Percentiles rank a stretch among this genome's conserved stretches.
These are phyloP conservation scores for Galleria mellonella DNA, from an alignment of 1,140 invertebrate genomes.

Conservation along the genomic window DNA sequence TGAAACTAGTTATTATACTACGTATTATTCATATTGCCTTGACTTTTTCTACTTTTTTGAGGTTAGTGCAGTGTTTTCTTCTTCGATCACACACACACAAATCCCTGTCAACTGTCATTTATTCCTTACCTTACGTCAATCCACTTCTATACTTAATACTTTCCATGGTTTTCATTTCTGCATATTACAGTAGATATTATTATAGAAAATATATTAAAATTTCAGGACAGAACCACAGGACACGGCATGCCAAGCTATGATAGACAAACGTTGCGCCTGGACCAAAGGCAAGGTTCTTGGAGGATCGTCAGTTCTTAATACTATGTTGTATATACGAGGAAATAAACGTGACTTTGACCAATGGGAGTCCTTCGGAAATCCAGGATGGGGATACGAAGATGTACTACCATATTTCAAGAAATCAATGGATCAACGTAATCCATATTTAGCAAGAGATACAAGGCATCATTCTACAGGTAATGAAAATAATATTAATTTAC, in stretches of 20 bases:
- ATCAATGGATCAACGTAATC: constrained; percentile 88
- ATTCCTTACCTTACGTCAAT: no score
- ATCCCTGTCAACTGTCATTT: no score
- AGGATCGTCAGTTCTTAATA: constrained; percentile 90
- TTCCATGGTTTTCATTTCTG: no score
- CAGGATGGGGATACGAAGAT: constrained; percentile 92
- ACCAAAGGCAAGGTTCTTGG: constrained; percentile 90
- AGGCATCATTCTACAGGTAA: constrained; percentile 82
- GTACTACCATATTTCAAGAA: constrained; percentile 92
- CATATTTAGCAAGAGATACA: constrained; percentile 82
- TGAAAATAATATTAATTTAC: constrained; percentile 11
- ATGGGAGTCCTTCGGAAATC: constrained; percentile 91
- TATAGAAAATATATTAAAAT: constrained; percentile 13
- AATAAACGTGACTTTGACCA: constrained; percentile 92
- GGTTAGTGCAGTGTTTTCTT: no score
- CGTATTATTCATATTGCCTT: no score
- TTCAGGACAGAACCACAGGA: constrained; percentile 87
- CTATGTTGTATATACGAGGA: constrained; percentile 94
- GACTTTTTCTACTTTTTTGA: no score
- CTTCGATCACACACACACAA: no score
- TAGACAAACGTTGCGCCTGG: constrained; percentile 87
- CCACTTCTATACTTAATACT: no score
- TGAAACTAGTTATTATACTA: no score
- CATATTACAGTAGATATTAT: no score
- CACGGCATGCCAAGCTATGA: constrained; percentile 89